phyloP scores from a whole-genome alignment of 2,113 vertebrate species.

The Ceyx cyanopectus region DNA sequence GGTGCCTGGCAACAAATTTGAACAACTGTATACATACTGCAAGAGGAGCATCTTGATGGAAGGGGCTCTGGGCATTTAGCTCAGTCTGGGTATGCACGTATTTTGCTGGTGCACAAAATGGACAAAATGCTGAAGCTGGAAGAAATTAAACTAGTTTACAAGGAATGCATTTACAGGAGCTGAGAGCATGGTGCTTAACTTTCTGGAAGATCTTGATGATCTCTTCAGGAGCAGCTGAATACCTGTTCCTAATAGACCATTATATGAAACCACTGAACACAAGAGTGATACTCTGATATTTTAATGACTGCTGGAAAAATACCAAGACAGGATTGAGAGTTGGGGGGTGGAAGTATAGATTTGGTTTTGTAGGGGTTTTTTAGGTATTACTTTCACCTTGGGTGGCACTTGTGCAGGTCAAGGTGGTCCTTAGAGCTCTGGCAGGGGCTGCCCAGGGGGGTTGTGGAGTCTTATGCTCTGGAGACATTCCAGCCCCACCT shows the following conservation, averaged over 20 bases:
- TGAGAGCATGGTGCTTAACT: background rate
- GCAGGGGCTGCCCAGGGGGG: too few species aligned
- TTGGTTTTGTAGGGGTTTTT: background rate
- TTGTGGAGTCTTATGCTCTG: too few species aligned
- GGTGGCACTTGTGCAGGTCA: too few species aligned
- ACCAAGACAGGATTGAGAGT: background rate
- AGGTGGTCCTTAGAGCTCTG: too few species aligned
- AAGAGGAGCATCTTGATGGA: background rate
- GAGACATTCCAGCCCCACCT: too few species aligned
- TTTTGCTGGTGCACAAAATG: background rate
- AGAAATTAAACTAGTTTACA: background rate
- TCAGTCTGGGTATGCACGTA: background rate
- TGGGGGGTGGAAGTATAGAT: background rate
- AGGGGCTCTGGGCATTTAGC: constrained; percentile 14
- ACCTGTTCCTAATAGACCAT: background rate
- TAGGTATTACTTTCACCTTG: background rate
- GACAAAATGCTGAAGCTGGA: background rate
- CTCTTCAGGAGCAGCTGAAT: background rate
- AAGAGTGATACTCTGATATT: background rate
- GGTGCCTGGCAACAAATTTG: constrained; percentile 44
- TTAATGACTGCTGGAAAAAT: background rate
- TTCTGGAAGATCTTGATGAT: background rate
- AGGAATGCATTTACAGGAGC: background rate
- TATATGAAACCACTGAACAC: background rate
- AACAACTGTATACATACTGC: constrained; percentile 9